Conservation (phyloP, 2,888 invertebrate species). For the Sinhomidia bicolor region DNA sequence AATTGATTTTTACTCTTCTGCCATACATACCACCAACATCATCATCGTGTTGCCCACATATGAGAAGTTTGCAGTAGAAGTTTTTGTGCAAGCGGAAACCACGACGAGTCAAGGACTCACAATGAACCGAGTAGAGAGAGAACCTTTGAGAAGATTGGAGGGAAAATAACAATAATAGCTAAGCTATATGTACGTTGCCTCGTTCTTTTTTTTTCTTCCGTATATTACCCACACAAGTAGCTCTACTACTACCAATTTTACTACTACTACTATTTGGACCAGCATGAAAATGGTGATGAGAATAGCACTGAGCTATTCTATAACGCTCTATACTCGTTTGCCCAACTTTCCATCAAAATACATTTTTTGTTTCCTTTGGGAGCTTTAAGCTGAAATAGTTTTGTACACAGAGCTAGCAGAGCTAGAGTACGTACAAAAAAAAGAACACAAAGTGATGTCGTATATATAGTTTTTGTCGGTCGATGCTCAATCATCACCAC, state of each 20-base stretch:
- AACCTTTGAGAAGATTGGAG: background rate
- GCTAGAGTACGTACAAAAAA: no score
- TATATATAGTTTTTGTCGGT: constrained; percentile 43
- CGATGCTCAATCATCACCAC: constrained; percentile 39
- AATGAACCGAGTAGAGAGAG: no score
- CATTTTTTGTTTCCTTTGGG: background rate
- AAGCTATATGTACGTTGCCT: no score
- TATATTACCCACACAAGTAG: no score
- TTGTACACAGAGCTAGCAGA: no score
- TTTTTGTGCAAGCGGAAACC: background rate
- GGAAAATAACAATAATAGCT: background rate
- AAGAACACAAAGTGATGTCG: constrained; percentile 1
- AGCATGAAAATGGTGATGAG: no score
- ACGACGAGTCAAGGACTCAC: constrained; percentile 22
- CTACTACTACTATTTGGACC: no score
- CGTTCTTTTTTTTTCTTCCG: no score
- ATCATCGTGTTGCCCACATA: background rate
- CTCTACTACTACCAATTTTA: no score
- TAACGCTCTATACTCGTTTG: no score
- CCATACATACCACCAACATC: background rate
- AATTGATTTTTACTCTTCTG: constrained; percentile 13
- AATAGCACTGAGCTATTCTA: no score
- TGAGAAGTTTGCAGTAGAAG: no score
- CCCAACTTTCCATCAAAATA: background rate
- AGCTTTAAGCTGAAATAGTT: background rate